Conservation (phyloP, 2,888 invertebrate genomes). For the Agriopis aurantiaria region DNA sequence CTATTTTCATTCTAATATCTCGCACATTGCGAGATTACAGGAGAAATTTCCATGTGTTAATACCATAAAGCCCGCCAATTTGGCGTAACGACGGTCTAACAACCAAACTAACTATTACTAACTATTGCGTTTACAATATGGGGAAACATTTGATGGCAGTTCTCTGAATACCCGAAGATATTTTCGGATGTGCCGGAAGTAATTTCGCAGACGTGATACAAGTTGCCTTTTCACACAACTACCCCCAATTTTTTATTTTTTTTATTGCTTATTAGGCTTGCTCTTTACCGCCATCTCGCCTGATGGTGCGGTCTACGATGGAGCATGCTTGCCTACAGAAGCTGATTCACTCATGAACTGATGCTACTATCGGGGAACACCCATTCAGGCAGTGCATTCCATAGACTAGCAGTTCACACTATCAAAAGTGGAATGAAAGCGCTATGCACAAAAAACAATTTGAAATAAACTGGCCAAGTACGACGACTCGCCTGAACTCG, state of each 20-base stretch:
- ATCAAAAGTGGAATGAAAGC: no score
- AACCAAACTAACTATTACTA: slow-evolving; percentile 45
- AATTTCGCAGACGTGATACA: slow-evolving; percentile 7
- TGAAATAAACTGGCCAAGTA: no score
- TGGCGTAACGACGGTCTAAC: slow-evolving; percentile 40
- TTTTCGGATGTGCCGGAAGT: slow-evolving; percentile 15
- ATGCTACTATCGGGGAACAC: no score
- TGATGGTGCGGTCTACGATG: no score
- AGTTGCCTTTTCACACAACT: neutral
- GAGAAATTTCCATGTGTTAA: slow-evolving; percentile 42
- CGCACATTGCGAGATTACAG: slow-evolving; percentile 12
- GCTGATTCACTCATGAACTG: no score
- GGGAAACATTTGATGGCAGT: slow-evolving; percentile 21
- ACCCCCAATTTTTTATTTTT: neutral
- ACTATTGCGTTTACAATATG: slow-evolving; percentile 39
- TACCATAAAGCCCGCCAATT: slow-evolving; percentile 38
- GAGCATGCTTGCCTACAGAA: no score
- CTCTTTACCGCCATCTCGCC: no score
- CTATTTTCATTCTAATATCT: slow-evolving; percentile 2
- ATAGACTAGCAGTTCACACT: no score
- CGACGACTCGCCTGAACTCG: no score
- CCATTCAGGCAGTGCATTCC: no score
- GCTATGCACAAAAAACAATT: no score
- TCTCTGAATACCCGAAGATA: slow-evolving; percentile 13
- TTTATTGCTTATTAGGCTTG: neutral